phyloP scores from a whole-genome alignment of 2,797 vertebrate genomes.

The Gobio occitaniae region DNA sequence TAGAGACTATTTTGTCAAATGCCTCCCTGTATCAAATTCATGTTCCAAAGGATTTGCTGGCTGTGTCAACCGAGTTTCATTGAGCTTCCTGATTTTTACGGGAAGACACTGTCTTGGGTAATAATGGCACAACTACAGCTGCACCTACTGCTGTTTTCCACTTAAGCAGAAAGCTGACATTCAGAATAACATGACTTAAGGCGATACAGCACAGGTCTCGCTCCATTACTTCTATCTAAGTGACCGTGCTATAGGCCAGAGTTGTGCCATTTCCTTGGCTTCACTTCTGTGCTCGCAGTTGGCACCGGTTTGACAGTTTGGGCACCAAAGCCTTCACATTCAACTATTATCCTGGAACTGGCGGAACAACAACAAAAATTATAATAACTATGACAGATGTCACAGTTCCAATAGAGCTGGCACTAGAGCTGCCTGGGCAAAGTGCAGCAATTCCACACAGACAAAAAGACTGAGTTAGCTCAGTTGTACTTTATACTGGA shows the following conservation, averaged over 20 bases:
- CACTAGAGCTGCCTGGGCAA: constrained; percentile 28
- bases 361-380: constrained; percentile 37
- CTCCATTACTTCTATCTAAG: constrained; percentile 50
- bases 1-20: constrained; percentile 45
- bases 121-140: constrained; percentile 9
- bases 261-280: constrained; percentile 40
- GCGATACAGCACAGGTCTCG: constrained; percentile 35
- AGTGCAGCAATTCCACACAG: constrained; percentile 20
- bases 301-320: constrained; percentile 42
- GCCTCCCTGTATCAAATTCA: constrained; percentile 31
- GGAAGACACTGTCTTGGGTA: constrained; percentile 24
- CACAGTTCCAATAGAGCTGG: constrained; percentile 39
- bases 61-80: constrained; percentile 30
- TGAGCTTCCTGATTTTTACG: constrained; percentile 29
- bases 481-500: not conserved
- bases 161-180: constrained; percentile 49
- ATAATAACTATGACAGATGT: constrained; percentile 52
- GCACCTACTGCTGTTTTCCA: constrained; percentile 40
- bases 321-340: constrained; percentile 37
- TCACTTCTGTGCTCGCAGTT: constrained; percentile 32
- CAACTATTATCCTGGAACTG: constrained; percentile 39
- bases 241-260: constrained; percentile 43
- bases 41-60: constrained; percentile 33
- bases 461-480: constrained; percentile 23
- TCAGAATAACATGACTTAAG: constrained; percentile 50